These are phyloP conservation scores for Hyla sarda DNA, from an alignment of 2,113 vertebrate genomes.

Conservation along the genomic window DNA sequence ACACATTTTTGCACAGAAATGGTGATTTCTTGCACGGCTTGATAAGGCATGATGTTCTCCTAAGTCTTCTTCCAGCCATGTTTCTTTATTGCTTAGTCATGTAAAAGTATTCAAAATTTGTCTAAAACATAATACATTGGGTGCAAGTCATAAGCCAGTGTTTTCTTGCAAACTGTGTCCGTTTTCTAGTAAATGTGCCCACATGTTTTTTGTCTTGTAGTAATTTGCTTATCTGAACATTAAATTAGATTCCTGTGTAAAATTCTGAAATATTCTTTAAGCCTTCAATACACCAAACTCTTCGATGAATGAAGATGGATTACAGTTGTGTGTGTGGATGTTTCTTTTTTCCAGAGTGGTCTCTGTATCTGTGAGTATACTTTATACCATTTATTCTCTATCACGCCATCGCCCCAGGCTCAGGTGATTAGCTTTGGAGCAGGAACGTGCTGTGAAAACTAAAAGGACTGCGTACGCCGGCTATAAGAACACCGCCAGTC, in stretches of 20 bases:
- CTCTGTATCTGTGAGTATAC: slow-evolving; percentile 10
- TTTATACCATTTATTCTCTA: slow-evolving; percentile 28
- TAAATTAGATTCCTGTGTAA: not conserved
- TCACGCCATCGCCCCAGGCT: slow-evolving; percentile 45
- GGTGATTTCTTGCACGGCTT: too few relatives aligned
- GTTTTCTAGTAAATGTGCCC: too few relatives aligned
- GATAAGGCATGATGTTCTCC: too few relatives aligned
- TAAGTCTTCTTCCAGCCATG: too few relatives aligned
- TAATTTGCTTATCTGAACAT: not conserved
- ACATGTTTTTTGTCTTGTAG: too few relatives aligned
- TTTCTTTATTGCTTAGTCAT: too few relatives aligned
- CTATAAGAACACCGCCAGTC: slow-evolving; percentile 37
- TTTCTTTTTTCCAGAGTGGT: not conserved
- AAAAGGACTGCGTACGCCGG: slow-evolving; percentile 27
- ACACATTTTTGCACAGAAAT: too few relatives aligned
- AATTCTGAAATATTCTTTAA: not conserved
- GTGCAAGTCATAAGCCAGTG: too few relatives aligned
- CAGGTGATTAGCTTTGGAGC: slow-evolving; percentile 50
- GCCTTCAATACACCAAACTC: not conserved
- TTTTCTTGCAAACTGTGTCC: too few relatives aligned
- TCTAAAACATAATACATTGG: too few relatives aligned
- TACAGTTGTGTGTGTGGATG: not conserved
- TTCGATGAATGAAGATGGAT: not conserved
- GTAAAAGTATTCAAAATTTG: too few relatives aligned
- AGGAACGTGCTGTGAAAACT: slow-evolving; percentile 45